These are phyloP conservation scores for Meiosimyza platycephala DNA, from an alignment of 2,888 invertebrate genomes.

Conservation along the genomic window DNA sequence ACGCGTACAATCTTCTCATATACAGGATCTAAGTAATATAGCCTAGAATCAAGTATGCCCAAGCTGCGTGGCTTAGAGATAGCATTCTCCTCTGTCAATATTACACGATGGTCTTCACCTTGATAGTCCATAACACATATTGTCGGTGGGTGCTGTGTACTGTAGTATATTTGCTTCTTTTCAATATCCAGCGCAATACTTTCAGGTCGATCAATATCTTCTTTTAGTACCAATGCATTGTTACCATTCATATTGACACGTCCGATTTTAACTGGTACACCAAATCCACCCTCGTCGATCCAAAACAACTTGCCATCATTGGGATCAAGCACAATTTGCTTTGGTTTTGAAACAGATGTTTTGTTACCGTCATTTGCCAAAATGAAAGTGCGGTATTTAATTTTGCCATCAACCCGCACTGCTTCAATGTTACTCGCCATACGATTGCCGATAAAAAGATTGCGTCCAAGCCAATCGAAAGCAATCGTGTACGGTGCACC, in stretches of 20 bases:
- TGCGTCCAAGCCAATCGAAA: conserved; percentile 96
- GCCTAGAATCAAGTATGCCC: conserved; percentile 81
- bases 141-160: conserved; percentile 79
- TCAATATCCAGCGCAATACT: conserved; percentile 88
- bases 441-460: conserved; percentile 92
- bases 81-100: conserved; percentile 77
- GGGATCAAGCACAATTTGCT: conserved; percentile 89
- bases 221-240: conserved; percentile 78
- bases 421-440: conserved; percentile 92
- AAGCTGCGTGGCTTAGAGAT: conserved; percentile 85
- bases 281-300: conserved; percentile 94
- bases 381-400: conserved; percentile 85
- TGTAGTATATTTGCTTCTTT: conserved; percentile 88
- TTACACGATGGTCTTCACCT: conserved; percentile 76
- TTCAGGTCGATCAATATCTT: conserved; percentile 79
- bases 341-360: conserved; percentile 88
- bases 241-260: conserved; percentile 95
- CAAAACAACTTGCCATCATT: conserved; percentile 94
- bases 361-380: conserved; percentile 89
- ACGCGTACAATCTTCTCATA: conserved; percentile 91
- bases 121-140: conserved; percentile 79
- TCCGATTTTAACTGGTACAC: conserved; percentile 88
- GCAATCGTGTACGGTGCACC: conserved; percentile 93
- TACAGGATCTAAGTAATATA: conserved; percentile 89
- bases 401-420: conserved; percentile 85